phyloP scores from a whole-genome alignment of 1,140 invertebrate genomes.

The Drosophila persimilis region DNA sequence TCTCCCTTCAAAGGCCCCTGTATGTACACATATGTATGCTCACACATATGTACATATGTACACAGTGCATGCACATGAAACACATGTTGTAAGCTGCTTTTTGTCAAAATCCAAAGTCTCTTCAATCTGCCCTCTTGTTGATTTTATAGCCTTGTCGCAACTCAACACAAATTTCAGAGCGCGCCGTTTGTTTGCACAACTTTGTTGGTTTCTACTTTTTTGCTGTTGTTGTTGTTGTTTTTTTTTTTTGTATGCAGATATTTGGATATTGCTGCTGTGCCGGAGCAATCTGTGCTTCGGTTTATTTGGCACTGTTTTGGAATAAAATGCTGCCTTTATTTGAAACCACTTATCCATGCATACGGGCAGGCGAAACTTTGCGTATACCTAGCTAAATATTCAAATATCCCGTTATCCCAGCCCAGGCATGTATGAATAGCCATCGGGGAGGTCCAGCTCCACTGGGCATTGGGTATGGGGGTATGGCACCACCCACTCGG shows the following conservation, averaged over 20 bases:
- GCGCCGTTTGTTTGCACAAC: constrained; percentile 64
- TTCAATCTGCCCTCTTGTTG: constrained; percentile 55
- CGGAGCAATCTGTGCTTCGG: constrained; percentile 65
- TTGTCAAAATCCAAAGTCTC: constrained; percentile 14
- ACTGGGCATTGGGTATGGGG: no score
- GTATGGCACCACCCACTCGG: neutral
- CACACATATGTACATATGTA: neutral
- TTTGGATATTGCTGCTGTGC: constrained; percentile 27
- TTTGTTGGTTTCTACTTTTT: constrained; percentile 26
- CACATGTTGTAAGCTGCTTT: constrained; percentile 12
- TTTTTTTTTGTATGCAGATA: constrained; percentile 9
- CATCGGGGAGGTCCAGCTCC: constrained; percentile 5
- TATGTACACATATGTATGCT: neutral
- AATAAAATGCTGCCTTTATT: constrained; percentile 65
- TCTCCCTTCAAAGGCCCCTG: neutral
- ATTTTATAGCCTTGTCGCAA: constrained; percentile 64
- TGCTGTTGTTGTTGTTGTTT: no score
- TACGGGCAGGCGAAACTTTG: constrained; percentile 47
- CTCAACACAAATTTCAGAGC: constrained; percentile 62
- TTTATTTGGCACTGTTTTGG: constrained; percentile 66
- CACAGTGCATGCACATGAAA: no score
- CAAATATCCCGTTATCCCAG: constrained; percentile 6
- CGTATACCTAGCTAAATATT: constrained; percentile 35
- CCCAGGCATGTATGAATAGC: constrained; percentile 40
- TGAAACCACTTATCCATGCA: constrained; percentile 69